A percentile compares a stretch with the other conserved stretches of the same genome.
Evolutionary conservation across 1,140 invertebrate species (phyloP).

Genomic region (Sitodiplosis mosellana): DNA sequence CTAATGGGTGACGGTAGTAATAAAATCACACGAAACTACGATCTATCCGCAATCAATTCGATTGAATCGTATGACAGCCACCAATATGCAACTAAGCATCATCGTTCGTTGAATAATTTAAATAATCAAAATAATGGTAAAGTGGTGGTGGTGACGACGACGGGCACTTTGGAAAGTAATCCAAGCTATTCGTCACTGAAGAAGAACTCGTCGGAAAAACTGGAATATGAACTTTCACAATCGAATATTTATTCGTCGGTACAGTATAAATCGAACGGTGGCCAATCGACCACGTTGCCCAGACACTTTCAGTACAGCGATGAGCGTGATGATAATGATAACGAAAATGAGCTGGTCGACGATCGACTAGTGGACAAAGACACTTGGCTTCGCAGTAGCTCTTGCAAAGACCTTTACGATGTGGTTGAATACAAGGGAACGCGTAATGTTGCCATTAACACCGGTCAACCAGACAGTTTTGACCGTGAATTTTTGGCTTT

Average conservation of each 20-base stretch:
- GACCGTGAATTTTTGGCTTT: constrained; percentile 23
- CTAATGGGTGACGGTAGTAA: background rate
- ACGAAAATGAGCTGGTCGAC: constrained; percentile 11
- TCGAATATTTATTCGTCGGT: constrained; percentile 30
- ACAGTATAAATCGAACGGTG: background rate
- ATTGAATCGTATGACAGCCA: constrained; percentile 25
- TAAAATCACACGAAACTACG: constrained; percentile 13
- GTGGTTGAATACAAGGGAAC: constrained; percentile 33
- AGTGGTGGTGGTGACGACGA: too few relatives aligned
- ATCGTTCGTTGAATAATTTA: constrained; percentile 19
- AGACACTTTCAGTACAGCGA: constrained; percentile 6
- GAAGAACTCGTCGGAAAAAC: constrained; percentile 27
- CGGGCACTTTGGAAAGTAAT: background rate
- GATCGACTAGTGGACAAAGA: constrained; percentile 21
- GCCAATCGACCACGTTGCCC: too few relatives aligned
- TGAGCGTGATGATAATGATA: constrained; percentile 16
- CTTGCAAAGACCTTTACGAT: constrained; percentile 56
- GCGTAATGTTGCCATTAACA: constrained; percentile 15
- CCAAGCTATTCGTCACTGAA: background rate
- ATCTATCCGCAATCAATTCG: constrained; percentile 22
- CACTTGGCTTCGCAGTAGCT: constrained; percentile 54
- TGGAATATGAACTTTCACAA: constrained; percentile 30
- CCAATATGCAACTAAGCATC: constrained; percentile 13
- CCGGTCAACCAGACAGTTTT: constrained; percentile 16
- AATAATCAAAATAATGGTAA: constrained; percentile 1